Evolutionary conservation across 2,888 invertebrate species (phyloP).

Genomic region (Eupithecia subfuscata): DNA sequence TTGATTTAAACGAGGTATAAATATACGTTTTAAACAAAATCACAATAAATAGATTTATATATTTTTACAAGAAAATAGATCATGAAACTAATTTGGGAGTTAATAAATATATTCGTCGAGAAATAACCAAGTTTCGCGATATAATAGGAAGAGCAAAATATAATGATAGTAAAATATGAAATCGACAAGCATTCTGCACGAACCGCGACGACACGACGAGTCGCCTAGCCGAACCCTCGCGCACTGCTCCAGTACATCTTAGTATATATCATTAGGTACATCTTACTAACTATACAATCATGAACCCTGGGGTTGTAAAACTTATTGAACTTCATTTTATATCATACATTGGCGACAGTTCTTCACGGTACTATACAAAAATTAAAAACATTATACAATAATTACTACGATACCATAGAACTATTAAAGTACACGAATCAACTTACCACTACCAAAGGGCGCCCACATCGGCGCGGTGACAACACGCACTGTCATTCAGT

Average conservation of each 20-base stretch:
- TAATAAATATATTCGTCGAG: slow-evolving; percentile 1
- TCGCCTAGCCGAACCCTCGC: slow-evolving; percentile 42
- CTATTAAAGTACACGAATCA: slow-evolving; percentile 79
- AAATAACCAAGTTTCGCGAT: slow-evolving; percentile 16
- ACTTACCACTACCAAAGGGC: slow-evolving; percentile 74
- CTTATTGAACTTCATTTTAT: slow-evolving; percentile 71
- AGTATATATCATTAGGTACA: slow-evolving; percentile 54
- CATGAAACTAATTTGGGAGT: slow-evolving; percentile 2
- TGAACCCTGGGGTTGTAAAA: slow-evolving; percentile 68
- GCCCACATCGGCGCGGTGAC: slow-evolving; percentile 67
- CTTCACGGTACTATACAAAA: slow-evolving; percentile 81
- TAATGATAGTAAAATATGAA: slow-evolving; percentile 22
- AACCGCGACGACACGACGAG: slow-evolving; percentile 27
- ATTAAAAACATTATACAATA: slow-evolving; percentile 82
- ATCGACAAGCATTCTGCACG: slow-evolving; percentile 20
- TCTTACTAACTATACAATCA: slow-evolving; percentile 79
- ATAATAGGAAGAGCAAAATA: slow-evolving; percentile 9
- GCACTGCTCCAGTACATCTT: slow-evolving; percentile 48
- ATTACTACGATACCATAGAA: slow-evolving; percentile 77
- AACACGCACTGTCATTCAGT: slow-evolving; percentile 71
- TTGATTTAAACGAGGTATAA: slow-evolving; percentile 15
- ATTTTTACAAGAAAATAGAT: slow-evolving; percentile 10
- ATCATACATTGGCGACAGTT: slow-evolving; percentile 73
- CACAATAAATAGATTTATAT: slow-evolving; percentile 8
- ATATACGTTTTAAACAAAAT: slow-evolving; percentile 13